phyloP scores from a whole-genome alignment of 1,140 invertebrate species.

The Meloidogyne chitwoodi region DNA sequence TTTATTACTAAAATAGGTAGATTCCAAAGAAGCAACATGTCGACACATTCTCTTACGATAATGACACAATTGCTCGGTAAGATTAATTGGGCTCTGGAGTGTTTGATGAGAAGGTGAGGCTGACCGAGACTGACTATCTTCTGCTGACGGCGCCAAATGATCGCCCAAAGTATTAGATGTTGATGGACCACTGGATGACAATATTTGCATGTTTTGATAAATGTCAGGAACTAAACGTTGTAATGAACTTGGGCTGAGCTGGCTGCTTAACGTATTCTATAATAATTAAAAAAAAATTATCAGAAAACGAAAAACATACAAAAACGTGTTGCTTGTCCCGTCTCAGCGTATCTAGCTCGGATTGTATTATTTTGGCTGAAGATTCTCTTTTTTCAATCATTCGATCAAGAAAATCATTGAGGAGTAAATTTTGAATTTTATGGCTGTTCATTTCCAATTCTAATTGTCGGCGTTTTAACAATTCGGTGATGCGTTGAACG shows the following conservation, averaged over 20 bases:
- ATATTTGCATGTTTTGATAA: conserved; percentile 47
- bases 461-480: conserved; percentile 27
- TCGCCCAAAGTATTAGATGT: background rate
- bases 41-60: conserved; percentile 46
- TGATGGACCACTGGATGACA: background rate
- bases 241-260: conserved; percentile 18
- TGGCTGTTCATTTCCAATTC: conserved; percentile 76
- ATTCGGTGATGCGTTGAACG: conserved; percentile 65
- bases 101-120: background rate
- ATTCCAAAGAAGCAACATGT: conserved; percentile 35
- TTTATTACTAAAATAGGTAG: conserved; percentile 33
- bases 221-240: conserved; percentile 40
- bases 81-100: background rate
- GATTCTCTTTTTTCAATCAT: conserved; percentile 64
- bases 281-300: background rate
- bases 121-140: background rate
- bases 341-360: conserved; percentile 54
- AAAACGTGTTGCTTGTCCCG: conserved; percentile 70
- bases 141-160: background rate
- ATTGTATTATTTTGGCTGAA: conserved; percentile 41
- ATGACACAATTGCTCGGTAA: conserved; percentile 26
- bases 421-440: conserved; percentile 68
- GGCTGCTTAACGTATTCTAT: background rate
- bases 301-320: conserved; percentile 53
- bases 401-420: conserved; percentile 79